Base-by-base conservation (phyloP, 2,113 vertebrate species). In the Tinamus guttatus region DNA sequence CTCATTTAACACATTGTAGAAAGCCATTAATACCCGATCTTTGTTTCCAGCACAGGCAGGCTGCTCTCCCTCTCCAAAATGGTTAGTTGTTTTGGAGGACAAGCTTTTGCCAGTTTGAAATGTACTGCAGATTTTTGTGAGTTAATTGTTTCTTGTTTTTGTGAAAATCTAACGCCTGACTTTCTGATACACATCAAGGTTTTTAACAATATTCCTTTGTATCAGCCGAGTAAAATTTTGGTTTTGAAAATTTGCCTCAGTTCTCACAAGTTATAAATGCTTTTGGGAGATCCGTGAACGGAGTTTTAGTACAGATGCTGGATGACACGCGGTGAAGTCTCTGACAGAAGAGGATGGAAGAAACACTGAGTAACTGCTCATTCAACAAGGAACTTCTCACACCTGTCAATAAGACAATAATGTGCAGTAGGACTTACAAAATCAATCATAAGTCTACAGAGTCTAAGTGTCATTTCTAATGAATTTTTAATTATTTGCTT, bases 121-220 rank as follows among this genome's bases (percentile, higher is more conserved):
- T 41, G 5, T 8, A 8, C 15, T 45, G 51, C 8, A 52, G 6
- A 2, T 19, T n/a, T 21, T 34, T 0, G 0, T 45, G 36, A 69
- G 59, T 36, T 22, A 81, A 8, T 27, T 81, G 41, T 25, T 20
- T 30, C 36, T 45, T 2, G 0, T n/a, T 62, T 62, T 12, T 49
- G 30, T 8, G 15, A 84, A 52, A 63, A 43, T 9, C 40, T 62
- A 13, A 4, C 8, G 27, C 43, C 56, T 80, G 34, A 56, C 41
- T 64, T 56, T 25, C 9, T 41, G 40, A 67, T 0, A 2, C 49
- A n/a, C 34, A 19, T 51, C 34, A 58, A 30, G 62, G 47, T 16
- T 14, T 49, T 49, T 34, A 25, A 58, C 7, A 7, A 19, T 11
- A 25, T 45, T 20, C 74, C 41, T 47, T 52, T 18, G 20, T 40